These are phyloP conservation scores for Microtus oregoni DNA, from an alignment of 2,113 vertebrate species.

Conservation along the genomic window DNA sequence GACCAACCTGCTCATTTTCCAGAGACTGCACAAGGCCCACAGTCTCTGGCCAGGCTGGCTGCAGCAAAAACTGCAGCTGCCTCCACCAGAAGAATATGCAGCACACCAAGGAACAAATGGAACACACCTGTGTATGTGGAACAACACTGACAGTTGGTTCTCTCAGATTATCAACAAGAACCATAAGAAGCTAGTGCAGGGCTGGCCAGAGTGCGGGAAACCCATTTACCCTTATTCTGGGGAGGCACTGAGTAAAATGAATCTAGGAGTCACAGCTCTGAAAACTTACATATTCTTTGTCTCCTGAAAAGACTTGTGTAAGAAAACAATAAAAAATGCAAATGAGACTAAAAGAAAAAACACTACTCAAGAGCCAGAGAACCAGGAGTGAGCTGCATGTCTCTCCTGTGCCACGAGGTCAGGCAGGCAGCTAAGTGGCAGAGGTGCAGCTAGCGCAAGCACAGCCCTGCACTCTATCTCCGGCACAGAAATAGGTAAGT, in stretches of 20 bases:
- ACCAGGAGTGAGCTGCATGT: not conserved
- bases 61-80: not conserved
- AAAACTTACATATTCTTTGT: not conserved
- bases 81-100: not conserved
- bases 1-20: conserved; percentile 8
- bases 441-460: not conserved
- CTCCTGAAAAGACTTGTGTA: not conserved
- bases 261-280: not conserved
- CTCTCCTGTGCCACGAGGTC: not conserved
- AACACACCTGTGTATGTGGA: not conserved
- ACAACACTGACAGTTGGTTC: not conserved
- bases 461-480: not conserved
- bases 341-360: conserved; percentile 50
- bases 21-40: not conserved
- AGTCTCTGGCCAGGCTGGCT: not conserved
- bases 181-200: not conserved
- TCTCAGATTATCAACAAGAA: not conserved
- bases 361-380: not conserved
- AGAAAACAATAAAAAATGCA: conserved; percentile 40
- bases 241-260: not conserved
- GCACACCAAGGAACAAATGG: conserved; percentile 9
- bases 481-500: not conserved
- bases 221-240: not conserved
- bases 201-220: not conserved
- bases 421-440: not conserved